Conservation (phyloP, 2,888 invertebrate species). For the Ormyrus labotus region DNA sequence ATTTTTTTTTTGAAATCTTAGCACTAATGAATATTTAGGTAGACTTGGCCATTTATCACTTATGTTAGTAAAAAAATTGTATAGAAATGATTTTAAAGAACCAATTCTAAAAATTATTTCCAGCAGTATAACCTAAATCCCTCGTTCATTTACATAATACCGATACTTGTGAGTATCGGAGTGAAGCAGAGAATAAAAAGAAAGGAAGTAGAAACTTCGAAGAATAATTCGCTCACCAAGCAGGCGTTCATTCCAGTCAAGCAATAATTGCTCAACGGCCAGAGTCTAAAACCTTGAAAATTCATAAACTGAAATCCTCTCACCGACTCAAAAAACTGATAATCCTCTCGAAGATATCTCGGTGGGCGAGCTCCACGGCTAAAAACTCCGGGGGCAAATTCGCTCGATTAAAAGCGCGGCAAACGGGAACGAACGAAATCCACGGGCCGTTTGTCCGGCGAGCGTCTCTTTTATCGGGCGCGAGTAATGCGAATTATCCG, state of each 20-base stretch:
- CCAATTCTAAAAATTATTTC: no score
- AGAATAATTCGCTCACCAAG: background rate
- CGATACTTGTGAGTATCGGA: no score
- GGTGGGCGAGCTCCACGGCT: no score
- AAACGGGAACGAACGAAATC: conserved; percentile 29
- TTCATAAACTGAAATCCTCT: background rate
- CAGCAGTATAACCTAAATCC: no score
- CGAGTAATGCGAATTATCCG: conserved; percentile 52
- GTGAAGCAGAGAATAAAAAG: background rate
- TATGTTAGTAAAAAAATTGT: no score
- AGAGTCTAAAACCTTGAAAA: background rate
- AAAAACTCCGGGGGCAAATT: conserved; percentile 24
- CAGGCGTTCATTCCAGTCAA: conserved; percentile 2
- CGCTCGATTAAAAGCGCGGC: conserved; percentile 48
- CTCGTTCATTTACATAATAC: no score
- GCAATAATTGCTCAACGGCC: background rate
- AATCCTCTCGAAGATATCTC: no score
- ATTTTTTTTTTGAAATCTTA: no score
- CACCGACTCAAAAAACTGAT: no score
- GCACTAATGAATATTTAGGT: no score
- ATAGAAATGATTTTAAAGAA: no score
- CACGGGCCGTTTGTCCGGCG: conserved; percentile 34
- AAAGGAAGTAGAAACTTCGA: background rate
- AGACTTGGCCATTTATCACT: no score
- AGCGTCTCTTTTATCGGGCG: conserved; percentile 53